A percentile compares a stretch with the other conserved stretches of the same genome.
phyloP scores from a whole-genome alignment of 1,140 invertebrate species.

The Panagrolaimus sp. region DNA sequence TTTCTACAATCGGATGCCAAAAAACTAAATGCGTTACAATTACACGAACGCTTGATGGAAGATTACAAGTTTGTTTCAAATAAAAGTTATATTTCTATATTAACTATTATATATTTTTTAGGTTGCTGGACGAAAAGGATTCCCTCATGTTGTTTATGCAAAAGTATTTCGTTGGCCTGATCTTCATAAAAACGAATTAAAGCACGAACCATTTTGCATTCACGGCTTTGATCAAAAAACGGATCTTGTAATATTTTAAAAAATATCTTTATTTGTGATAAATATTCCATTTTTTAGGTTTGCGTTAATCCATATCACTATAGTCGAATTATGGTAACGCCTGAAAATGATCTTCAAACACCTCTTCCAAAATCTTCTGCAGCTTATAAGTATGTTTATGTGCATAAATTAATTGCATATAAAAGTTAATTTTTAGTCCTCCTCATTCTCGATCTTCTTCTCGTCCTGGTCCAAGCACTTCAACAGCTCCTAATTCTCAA shows the following conservation, averaged over 20 bases:
- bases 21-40: conserved; percentile 98
- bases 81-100: too few species aligned
- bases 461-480: too few species aligned
- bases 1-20: conserved; percentile 91
- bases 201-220: conserved; percentile 92
- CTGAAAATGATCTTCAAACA: not conserved
- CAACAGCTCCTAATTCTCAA: too few species aligned
- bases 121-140: conserved; percentile 94
- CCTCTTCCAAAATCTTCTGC: too few species aligned
- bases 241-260: conserved; percentile 42
- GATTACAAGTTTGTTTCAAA: too few species aligned
- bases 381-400: too few species aligned
- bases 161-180: conserved; percentile 98
- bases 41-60: too few species aligned
- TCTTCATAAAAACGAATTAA: conserved; percentile 96
- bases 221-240: conserved; percentile 65
- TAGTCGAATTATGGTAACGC: conserved; percentile 74
- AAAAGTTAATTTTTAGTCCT: too few species aligned
- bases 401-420: too few species aligned
- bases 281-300: conserved; percentile 75
- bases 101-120: too few species aligned
- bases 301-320: conserved; percentile 99
- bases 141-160: conserved; percentile 98
- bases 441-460: too few species aligned
- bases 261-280: not conserved